Percentiles rank a stretch among this genome's conserved stretches.
phyloP scores from a whole-genome alignment of 2,797 vertebrate species.

The Kryptopterus vitreolus region DNA sequence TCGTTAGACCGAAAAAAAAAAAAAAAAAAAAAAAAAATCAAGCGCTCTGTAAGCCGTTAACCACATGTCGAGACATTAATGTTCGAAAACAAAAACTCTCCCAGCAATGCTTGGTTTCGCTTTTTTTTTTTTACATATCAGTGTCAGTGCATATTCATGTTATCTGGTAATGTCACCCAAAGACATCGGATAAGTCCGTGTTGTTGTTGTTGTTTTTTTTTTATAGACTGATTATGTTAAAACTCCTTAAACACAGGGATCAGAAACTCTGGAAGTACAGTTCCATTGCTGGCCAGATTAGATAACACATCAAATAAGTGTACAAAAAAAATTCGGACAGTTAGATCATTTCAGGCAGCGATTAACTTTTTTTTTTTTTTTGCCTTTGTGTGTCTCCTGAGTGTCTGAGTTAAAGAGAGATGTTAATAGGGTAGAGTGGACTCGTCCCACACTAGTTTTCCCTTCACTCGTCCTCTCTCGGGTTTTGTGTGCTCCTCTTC shows the following conservation, averaged over 20 bases:
- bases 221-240: constrained; percentile 20
- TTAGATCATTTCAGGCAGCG: constrained; percentile 66
- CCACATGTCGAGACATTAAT: constrained; percentile 26
- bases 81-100: constrained; percentile 22
- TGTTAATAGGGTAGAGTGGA: constrained; percentile 49
- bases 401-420: constrained; percentile 12
- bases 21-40: background rate
- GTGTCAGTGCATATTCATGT: constrained; percentile 1
- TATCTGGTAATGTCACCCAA: constrained; percentile 20
- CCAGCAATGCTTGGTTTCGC: constrained; percentile 34
- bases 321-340: constrained; percentile 33
- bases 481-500: constrained; percentile 75
- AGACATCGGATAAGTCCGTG: background rate
- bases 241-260: constrained; percentile 20
- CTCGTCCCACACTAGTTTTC: constrained; percentile 85
- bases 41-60: constrained; percentile 23
- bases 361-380: constrained; percentile 49
- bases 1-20: background rate
- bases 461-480: constrained; percentile 72
- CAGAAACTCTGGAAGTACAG: background rate
- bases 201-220: constrained; percentile 37
- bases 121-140: constrained; percentile 24
- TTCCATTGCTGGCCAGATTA: constrained; percentile 30
- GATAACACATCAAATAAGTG: constrained; percentile 45
- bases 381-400: constrained; percentile 27